These are phyloP conservation scores for Heliangelus exortis DNA, from an alignment of 2,797 vertebrate species.

Conservation along the genomic window DNA sequence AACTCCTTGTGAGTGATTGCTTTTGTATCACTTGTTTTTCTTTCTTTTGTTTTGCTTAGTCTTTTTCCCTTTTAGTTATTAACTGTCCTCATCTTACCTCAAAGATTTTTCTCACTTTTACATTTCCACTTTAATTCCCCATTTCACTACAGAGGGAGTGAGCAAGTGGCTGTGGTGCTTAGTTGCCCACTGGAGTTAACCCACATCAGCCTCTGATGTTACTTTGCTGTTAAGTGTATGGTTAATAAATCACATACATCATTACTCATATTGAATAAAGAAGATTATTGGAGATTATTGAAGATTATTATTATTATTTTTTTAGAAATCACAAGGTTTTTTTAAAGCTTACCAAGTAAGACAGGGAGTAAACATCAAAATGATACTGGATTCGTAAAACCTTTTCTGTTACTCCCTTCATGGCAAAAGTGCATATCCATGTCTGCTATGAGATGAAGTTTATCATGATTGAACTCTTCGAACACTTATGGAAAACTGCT, in stretches of 20 bases:
- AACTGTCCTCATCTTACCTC: neutral
- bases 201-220: neutral
- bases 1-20: neutral
- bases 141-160: neutral
- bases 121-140: neutral
- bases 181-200: neutral
- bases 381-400: neutral
- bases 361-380: neutral
- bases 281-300: too few relatives aligned
- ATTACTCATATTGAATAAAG: neutral
- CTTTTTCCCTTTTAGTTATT: neutral
- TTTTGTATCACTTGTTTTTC: neutral
- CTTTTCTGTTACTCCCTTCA: neutral
- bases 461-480: neutral
- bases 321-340: neutral
- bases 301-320: neutral
- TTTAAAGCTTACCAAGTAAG: neutral
- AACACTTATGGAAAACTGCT: neutral
- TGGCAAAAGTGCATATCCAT: neutral
- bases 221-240: neutral
- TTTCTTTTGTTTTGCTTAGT: neutral
- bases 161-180: rapidly evolving
- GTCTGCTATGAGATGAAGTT: neutral
- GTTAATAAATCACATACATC: neutral
- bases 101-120: neutral